Evolutionary conservation across 2,888 invertebrate genomes (phyloP).

Genomic region (Drosophila paramelanica): DNA sequence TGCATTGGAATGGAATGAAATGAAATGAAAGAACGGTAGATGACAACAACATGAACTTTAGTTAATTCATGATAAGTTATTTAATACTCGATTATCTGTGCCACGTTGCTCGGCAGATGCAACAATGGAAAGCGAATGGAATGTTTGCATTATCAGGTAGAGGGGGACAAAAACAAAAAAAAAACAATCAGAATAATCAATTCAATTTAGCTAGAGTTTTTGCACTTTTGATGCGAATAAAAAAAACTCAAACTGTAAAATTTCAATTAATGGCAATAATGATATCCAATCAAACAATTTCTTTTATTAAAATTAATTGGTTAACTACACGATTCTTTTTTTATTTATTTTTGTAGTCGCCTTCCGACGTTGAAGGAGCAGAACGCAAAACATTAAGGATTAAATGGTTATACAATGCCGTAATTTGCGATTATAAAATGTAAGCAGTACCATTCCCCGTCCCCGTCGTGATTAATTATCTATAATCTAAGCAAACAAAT

Average conservation of each 20-base stretch:
- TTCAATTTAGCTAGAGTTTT: neutral
- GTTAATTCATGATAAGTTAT: conserved; percentile 15
- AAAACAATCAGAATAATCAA: neutral
- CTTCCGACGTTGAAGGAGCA: neutral
- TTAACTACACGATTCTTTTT: neutral
- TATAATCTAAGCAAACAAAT: conserved; percentile 20
- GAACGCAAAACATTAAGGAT: conserved; percentile 1
- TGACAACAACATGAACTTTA: conserved; percentile 5
- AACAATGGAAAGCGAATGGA: neutral
- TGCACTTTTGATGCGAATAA: neutral
- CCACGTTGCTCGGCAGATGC: neutral
- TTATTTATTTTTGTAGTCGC: neutral
- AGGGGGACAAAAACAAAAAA: too few relatives aligned
- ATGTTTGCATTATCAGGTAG: neutral
- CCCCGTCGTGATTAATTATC: neutral
- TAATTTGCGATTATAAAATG: neutral
- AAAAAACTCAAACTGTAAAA: conserved; percentile 2
- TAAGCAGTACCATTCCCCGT: neutral
- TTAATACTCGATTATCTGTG: conserved; percentile 3
- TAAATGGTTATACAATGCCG: neutral
- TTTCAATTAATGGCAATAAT: conserved; percentile 27
- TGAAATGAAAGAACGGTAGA: neutral
- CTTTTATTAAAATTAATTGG: conserved; percentile 16
- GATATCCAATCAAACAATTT: conserved; percentile 8
- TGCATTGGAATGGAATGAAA: conserved; percentile 3